Percentiles rank a stretch among this genome's conserved stretches.
Evolutionary conservation across 2,797 vertebrate genomes (phyloP).

Genomic region (Argentina silus): DNA sequence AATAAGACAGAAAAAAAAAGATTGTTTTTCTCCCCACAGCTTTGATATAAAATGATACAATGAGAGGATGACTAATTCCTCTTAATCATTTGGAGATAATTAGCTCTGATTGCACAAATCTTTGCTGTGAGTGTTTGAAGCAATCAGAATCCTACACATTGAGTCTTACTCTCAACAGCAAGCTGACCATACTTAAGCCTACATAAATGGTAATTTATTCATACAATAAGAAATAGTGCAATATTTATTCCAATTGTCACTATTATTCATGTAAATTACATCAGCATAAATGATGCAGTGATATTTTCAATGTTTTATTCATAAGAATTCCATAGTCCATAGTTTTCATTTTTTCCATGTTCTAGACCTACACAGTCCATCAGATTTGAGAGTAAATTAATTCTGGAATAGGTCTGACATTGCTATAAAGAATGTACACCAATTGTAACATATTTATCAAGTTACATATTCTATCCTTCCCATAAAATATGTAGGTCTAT

Average conservation of each 20-base stretch:
- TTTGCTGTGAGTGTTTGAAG: not conserved
- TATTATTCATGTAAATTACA: conserved; percentile 21
- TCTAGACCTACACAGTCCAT: not conserved
- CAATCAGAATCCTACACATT: not conserved
- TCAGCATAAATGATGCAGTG: conserved; percentile 27
- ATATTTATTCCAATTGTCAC: conserved; percentile 25
- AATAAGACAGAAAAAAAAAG: not conserved
- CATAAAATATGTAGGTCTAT: not conserved
- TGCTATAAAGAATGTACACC: not conserved
- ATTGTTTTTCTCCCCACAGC: not conserved
- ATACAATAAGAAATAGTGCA: conserved; percentile 17
- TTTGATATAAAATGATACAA: conserved; percentile 1
- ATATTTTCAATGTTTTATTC: conserved; percentile 22
- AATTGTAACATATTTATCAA: not conserved
- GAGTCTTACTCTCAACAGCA: conserved; percentile 2
- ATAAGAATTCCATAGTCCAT: not conserved
- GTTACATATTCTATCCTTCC: not conserved
- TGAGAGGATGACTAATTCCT: not conserved
- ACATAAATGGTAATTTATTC: conserved; percentile 24
- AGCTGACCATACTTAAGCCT: not conserved
- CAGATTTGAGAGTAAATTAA: not conserved
- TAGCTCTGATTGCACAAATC: not conserved
- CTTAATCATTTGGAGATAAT: not conserved
- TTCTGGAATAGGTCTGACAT: not conserved
- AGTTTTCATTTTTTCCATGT: not conserved